Evolutionary conservation across 2,113 vertebrate species (phyloP).

Genomic region (Myotis yumanensis): DNA sequence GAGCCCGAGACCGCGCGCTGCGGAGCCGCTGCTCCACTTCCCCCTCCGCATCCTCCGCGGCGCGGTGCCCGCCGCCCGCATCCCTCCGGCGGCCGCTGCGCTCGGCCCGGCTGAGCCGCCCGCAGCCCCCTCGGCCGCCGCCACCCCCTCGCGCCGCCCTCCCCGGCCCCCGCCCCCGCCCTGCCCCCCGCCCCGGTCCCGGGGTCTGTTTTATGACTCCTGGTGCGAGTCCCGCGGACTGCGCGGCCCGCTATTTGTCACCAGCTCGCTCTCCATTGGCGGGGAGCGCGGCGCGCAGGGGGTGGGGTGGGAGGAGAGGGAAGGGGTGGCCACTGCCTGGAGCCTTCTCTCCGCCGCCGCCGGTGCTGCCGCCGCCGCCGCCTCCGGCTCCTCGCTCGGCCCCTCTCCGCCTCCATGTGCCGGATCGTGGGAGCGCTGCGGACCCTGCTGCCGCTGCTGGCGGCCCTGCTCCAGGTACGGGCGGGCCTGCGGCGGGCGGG

Average conservation of each 20-base stretch:
- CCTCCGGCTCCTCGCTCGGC: slow-evolving; percentile 78
- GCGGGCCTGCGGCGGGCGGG: slow-evolving; percentile 30
- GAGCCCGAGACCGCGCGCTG: slow-evolving; percentile 48
- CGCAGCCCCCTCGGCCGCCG: neutral
- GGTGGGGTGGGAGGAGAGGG: slow-evolving; percentile 70
- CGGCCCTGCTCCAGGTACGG: slow-evolving; percentile 85
- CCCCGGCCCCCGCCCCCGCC: neutral
- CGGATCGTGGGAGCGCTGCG: slow-evolving; percentile 83
- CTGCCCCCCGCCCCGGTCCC: slow-evolving; percentile 66
- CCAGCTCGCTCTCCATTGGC: slow-evolving; percentile 77
- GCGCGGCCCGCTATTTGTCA: slow-evolving; percentile 77
- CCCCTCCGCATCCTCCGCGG: slow-evolving; percentile 41
- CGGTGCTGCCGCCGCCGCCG: slow-evolving; percentile 72
- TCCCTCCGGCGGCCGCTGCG: slow-evolving; percentile 26
- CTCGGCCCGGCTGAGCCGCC: neutral
- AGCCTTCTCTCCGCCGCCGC: slow-evolving; percentile 69
- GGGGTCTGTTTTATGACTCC: slow-evolving; percentile 74
- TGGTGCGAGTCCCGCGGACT: slow-evolving; percentile 77
- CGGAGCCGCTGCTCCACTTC: neutral
- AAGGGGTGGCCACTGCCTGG: slow-evolving; percentile 75
- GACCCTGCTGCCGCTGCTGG: slow-evolving; percentile 83
- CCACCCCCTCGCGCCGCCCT: neutral
- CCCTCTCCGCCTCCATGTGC: slow-evolving; percentile 86
- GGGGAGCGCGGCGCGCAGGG: slow-evolving; percentile 73
- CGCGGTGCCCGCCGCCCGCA: slow-evolving; percentile 23